Percentiles rank a stretch among this genome's conserved stretches.
Evolutionary conservation across 2,113 vertebrate species (phyloP).

Genomic region (Sturnus vulgaris): DNA sequence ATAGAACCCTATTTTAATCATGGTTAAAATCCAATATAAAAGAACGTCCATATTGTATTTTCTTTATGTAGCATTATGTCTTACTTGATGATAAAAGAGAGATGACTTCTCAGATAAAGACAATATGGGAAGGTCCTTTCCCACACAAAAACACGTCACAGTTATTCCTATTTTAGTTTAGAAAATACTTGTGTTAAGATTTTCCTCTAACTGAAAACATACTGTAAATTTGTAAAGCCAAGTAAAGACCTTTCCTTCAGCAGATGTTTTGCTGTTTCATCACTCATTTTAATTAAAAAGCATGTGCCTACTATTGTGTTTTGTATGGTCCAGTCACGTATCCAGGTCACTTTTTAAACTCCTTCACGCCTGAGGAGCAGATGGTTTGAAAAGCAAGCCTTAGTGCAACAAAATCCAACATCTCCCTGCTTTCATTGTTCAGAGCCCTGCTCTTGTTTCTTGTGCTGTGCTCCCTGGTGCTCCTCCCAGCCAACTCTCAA

Average conservation of each 20-base stretch:
- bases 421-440: background rate
- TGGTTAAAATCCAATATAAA: background rate
- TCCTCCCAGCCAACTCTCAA: background rate
- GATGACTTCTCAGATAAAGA: background rate
- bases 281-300: constrained; percentile 28
- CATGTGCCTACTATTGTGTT: background rate
- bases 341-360: background rate
- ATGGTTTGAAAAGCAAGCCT: constrained; percentile 37
- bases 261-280: constrained; percentile 43
- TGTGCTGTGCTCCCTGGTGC: background rate
- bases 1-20: background rate
- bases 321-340: background rate
- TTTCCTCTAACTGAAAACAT: background rate
- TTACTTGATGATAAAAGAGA: background rate
- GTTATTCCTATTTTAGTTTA: background rate
- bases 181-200: background rate
- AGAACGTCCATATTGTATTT: background rate
- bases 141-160: background rate
- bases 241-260: background rate
- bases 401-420: background rate
- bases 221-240: background rate
- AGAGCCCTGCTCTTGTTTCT: background rate
- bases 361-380: constrained; percentile 20
- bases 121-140: background rate
- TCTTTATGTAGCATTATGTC: background rate